These are phyloP conservation scores for Ophioderma brevispina DNA, from an alignment of 35 echinoderm and acorn worm genomes.

Conservation along the genomic window DNA sequence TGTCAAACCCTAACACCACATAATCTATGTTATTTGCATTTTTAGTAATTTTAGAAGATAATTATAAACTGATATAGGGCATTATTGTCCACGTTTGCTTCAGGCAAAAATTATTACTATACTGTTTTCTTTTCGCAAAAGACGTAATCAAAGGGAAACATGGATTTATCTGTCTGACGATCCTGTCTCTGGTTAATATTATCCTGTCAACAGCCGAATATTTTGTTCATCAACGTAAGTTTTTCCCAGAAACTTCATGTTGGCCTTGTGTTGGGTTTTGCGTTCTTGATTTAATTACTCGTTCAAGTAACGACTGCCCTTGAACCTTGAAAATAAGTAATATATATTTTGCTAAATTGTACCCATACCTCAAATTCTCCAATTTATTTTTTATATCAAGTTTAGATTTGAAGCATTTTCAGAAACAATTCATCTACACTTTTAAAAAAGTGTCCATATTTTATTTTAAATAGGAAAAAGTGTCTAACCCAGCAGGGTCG, in stretches of 20 bases:
- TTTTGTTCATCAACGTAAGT: slow-evolving; percentile 85
- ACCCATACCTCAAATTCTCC: not conserved
- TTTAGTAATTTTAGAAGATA: too few relatives aligned
- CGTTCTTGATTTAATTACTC: not conserved
- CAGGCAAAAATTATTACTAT: too few relatives aligned
- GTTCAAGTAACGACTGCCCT: too few relatives aligned
- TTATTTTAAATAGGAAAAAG: too few relatives aligned
- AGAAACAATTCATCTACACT: too few relatives aligned
- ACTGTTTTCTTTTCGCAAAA: slow-evolving; percentile 29
- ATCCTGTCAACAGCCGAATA: slow-evolving; percentile 91
- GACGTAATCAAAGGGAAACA: slow-evolving; percentile 74
- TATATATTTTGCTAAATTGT: not conserved
- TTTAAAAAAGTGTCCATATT: too few relatives aligned
- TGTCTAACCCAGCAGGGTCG: too few relatives aligned
- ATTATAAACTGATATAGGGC: too few relatives aligned
- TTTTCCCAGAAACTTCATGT: not conserved
- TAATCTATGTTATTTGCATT: too few relatives aligned
- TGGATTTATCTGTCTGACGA: slow-evolving; percentile 68
- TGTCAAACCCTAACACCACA: too few relatives aligned
- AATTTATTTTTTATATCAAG: not conserved
- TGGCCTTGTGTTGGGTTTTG: not conserved
- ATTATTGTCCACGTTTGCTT: too few relatives aligned
- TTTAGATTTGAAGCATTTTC: not conserved
- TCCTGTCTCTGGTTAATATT: slow-evolving; percentile 91
- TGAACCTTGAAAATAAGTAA: not conserved